These are phyloP conservation scores for Ceratitis capitata DNA, from an alignment of 1,140 invertebrate species.

Conservation along the genomic window DNA sequence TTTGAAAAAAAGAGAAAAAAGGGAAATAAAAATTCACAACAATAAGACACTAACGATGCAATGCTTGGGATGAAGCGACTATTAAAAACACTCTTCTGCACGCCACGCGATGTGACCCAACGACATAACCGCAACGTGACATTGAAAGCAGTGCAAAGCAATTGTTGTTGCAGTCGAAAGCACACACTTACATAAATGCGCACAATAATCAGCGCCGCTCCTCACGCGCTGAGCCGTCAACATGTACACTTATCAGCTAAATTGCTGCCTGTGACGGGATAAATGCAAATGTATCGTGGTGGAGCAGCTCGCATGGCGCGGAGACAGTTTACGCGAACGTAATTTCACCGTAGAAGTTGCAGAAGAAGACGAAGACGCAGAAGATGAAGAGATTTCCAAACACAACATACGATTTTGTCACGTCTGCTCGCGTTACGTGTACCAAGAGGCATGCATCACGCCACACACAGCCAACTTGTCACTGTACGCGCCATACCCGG, in stretches of 20 bases:
- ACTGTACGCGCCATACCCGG: neutral
- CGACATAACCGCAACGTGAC: neutral
- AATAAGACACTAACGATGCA: neutral
- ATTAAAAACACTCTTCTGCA: neutral
- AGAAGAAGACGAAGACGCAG: neutral
- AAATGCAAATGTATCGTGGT: conserved; percentile 5
- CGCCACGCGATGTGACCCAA: neutral
- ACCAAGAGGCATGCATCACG: neutral
- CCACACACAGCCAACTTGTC: neutral
- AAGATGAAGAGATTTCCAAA: too few relatives aligned
- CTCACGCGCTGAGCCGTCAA: neutral
- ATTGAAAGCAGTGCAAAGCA: conserved; percentile 8
- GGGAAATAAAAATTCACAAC: too few relatives aligned
- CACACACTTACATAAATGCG: neutral
- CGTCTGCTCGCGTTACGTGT: neutral
- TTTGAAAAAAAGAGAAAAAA: neutral
- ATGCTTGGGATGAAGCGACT: neutral
- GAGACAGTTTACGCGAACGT: neutral
- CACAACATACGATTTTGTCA: neutral
- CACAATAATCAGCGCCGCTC: neutral
- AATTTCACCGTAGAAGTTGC: neutral
- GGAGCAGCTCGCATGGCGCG: neutral
- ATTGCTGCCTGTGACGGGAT: neutral
- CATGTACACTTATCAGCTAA: neutral
- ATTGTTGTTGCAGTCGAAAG: neutral